These are phyloP conservation scores for Dromius quadrimaculatus DNA, from an alignment of 2,888 invertebrate genomes.

Conservation along the genomic window DNA sequence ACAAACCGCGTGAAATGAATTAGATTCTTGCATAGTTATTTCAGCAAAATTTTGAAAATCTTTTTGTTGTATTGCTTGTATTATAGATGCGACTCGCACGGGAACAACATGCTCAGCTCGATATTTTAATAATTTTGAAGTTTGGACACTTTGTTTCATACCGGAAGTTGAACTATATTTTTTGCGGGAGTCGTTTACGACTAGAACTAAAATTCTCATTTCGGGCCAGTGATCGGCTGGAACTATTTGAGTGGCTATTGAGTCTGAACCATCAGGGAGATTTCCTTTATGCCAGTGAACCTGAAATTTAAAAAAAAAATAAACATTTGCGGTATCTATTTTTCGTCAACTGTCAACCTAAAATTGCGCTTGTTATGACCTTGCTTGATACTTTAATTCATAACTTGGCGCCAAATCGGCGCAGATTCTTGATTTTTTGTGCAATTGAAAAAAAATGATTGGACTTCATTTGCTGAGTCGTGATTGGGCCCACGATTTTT, in stretches of 20 bases:
- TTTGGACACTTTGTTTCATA: slow-evolving; percentile 85
- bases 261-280: slow-evolving; percentile 77
- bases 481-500: too few relatives aligned
- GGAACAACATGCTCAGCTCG: slow-evolving; percentile 82
- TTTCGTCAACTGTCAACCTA: neutral
- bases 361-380: too few relatives aligned
- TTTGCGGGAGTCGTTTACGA: slow-evolving; percentile 87
- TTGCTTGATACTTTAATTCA: too few relatives aligned
- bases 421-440: too few relatives aligned
- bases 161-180: slow-evolving; percentile 88
- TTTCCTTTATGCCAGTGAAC: slow-evolving; percentile 90
- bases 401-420: too few relatives aligned
- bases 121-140: slow-evolving; percentile 84
- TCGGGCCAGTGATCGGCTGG: slow-evolving; percentile 88
- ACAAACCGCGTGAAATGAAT: slow-evolving; percentile 95
- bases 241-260: slow-evolving; percentile 80
- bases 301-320: slow-evolving; percentile 54
- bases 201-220: slow-evolving; percentile 88
- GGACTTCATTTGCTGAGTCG: too few relatives aligned
- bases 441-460: too few relatives aligned
- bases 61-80: slow-evolving; percentile 71
- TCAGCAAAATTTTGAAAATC: slow-evolving; percentile 91
- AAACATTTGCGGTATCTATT: neutral
- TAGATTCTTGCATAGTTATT: slow-evolving; percentile 96
- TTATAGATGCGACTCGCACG: slow-evolving; percentile 73